These are phyloP conservation scores for Hemibates koningsi DNA, from an alignment of 2,113 vertebrate species.

Conservation along the genomic window DNA sequence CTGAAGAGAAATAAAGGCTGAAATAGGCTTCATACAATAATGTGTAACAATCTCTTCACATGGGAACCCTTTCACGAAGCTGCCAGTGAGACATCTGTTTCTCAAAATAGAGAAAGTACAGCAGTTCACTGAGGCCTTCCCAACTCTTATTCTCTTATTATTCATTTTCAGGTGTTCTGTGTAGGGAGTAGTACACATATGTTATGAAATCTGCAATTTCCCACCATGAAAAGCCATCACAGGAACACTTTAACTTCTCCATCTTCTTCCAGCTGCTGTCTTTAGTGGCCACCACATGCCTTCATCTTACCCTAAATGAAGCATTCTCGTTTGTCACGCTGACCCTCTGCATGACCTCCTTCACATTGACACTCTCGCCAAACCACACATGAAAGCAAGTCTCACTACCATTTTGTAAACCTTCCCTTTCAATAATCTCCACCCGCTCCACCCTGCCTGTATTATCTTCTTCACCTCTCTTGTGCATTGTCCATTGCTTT, in stretches of 20 bases:
- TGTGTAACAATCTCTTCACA: not conserved
- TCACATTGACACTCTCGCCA: not conserved
- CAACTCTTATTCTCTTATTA: not conserved
- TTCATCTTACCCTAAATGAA: not conserved
- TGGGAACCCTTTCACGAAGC: not conserved
- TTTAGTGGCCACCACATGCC: not conserved
- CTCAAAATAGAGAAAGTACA: not conserved
- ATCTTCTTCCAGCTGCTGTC: not conserved
- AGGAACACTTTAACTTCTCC: not conserved
- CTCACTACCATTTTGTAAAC: not conserved
- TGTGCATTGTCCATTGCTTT: not conserved
- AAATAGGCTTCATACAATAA: not conserved
- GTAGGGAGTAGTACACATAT: not conserved
- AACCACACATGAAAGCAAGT: not conserved
- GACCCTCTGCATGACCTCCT: not conserved
- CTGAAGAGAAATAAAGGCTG: not conserved
- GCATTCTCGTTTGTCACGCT: rapidly evolving
- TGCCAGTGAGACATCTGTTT: not conserved
- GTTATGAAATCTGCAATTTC: not conserved
- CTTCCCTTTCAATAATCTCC: not conserved
- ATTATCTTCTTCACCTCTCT: not conserved
- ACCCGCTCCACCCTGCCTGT: not conserved
- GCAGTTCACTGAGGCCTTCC: not conserved
- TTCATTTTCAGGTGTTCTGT: not conserved
- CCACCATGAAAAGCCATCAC: rapidly evolving